Evolutionary conservation across 2,113 vertebrate species (phyloP).

Genomic region (Etheostoma cragini): DNA sequence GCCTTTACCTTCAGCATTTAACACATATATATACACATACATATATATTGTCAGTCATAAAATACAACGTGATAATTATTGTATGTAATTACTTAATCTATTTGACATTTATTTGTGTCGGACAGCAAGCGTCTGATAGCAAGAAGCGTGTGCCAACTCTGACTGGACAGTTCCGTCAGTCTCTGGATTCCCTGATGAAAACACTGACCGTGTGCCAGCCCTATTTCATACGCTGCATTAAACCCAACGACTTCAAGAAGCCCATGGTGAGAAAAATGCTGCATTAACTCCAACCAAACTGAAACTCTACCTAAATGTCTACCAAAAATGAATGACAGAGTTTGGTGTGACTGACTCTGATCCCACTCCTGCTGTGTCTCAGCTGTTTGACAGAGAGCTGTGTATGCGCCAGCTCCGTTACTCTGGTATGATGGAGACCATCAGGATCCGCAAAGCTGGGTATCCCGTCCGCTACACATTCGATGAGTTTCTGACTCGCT

Average conservation of each 20-base stretch:
- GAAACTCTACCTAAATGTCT: neutral
- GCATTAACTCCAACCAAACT: neutral
- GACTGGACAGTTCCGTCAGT: constrained; percentile 93
- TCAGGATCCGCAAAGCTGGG: constrained; percentile 92
- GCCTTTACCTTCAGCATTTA: neutral
- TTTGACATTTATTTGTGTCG: constrained; percentile 25
- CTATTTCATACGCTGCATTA: constrained; percentile 97
- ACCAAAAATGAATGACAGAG: neutral
- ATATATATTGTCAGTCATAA: neutral
- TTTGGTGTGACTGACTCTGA: neutral
- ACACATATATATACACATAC: neutral
- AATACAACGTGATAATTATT: neutral
- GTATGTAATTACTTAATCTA: neutral
- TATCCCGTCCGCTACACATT: constrained; percentile 94
- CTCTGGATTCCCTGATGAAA: constrained; percentile 96
- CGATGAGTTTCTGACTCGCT: constrained; percentile 89
- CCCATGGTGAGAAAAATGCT: constrained; percentile 87
- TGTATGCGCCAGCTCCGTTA: constrained; percentile 94
- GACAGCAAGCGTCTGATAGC: constrained; percentile 82
- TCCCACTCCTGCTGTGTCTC: constrained; percentile 10
- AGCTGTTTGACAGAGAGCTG: constrained; percentile 94
- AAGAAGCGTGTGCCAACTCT: constrained; percentile 88
- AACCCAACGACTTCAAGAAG: constrained; percentile 97
- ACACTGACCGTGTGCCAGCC: constrained; percentile 91
- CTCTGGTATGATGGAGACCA: constrained; percentile 98